phyloP scores from a whole-genome alignment of 2,888 invertebrate genomes.

The Caenorhabditis panamensis region DNA sequence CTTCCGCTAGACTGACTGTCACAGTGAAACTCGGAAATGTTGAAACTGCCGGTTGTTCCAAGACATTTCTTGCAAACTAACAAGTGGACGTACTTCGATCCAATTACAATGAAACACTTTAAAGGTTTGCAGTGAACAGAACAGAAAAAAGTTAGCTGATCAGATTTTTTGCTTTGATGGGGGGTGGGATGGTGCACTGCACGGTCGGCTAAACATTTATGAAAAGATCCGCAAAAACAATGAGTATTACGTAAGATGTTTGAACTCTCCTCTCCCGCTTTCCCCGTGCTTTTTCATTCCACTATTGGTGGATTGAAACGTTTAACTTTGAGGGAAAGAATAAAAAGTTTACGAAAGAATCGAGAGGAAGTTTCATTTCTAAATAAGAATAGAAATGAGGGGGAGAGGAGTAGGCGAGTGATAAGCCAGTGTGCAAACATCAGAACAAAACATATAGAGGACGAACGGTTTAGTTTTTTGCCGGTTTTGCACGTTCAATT shows the following conservation, averaged over 20 bases:
- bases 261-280: slow-evolving; percentile 27
- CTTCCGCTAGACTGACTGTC: slow-evolving; percentile 16
- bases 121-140: slow-evolving; percentile 4
- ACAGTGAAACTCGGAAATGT: background rate
- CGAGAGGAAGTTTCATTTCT: slow-evolving; percentile 8
- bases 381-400: slow-evolving; percentile 8
- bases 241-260: slow-evolving; percentile 41
- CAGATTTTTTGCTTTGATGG: slow-evolving; percentile 12
- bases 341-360: slow-evolving; percentile 15
- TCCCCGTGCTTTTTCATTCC: background rate
- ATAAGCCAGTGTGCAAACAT: slow-evolving; percentile 41
- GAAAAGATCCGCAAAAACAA: slow-evolving; percentile 45
- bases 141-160: slow-evolving; percentile 6
- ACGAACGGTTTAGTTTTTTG: background rate
- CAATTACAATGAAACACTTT: too few relatives aligned
- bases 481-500: background rate
- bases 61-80: background rate
- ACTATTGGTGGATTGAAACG: background rate
- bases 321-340: background rate
- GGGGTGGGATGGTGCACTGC: slow-evolving; percentile 16
- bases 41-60: too few relatives aligned
- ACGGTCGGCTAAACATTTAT: slow-evolving; percentile 45
- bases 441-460: slow-evolving; percentile 20
- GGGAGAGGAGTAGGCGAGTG: slow-evolving; percentile 12
- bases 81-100: too few relatives aligned